phyloP scores from a whole-genome alignment of 2,797 vertebrate genomes.

The Microchirus variegatus region DNA sequence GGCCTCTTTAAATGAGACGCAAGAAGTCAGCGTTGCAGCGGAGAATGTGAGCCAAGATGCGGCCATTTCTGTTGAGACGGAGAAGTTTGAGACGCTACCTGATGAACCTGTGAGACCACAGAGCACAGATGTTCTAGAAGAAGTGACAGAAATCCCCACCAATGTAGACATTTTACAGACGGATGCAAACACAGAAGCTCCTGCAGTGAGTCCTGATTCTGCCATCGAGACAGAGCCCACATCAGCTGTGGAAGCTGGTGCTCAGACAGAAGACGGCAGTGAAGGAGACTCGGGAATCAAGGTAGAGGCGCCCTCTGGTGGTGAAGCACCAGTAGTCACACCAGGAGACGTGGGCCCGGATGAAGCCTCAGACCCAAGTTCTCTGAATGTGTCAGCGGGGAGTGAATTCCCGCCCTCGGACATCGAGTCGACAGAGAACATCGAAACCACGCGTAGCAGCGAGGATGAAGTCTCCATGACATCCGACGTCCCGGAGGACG shows the following conservation, averaged over 20 bases:
- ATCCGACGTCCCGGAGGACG: constrained; percentile 38
- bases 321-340: constrained; percentile 3
- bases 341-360: neutral
- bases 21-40: neutral
- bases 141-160: neutral
- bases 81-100: neutral
- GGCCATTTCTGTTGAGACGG: neutral
- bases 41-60: constrained; percentile 12
- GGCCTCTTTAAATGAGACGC: neutral
- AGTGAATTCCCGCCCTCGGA: constrained; percentile 38
- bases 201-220: neutral
- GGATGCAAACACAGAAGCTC: constrained; percentile 8
- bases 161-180: neutral
- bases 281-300: constrained; percentile 13
- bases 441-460: neutral
- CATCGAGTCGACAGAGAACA: constrained; percentile 29
- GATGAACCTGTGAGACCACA: constrained; percentile 15
- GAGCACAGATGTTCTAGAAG: neutral
- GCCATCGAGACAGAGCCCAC: neutral
- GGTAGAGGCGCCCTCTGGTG: constrained; percentile 46
- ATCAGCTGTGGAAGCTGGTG: constrained; percentile 10
- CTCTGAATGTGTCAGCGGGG: constrained; percentile 26
- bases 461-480: constrained; percentile 30
- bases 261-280: neutral
- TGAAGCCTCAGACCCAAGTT: constrained; percentile 14